Evolutionary conservation across 2,888 invertebrate genomes (phyloP).

Genomic region (Slavum lentiscoides): DNA sequence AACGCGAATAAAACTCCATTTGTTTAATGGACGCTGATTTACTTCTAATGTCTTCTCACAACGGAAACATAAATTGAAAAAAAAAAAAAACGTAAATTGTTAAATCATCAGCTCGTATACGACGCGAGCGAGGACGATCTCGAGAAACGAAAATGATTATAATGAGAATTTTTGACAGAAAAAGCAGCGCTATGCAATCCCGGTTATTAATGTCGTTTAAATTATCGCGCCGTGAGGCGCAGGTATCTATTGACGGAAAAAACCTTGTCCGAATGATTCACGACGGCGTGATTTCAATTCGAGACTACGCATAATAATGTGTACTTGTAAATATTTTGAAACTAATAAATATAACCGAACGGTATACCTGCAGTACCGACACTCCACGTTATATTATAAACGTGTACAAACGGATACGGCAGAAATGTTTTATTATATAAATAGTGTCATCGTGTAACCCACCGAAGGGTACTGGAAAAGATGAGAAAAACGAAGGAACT

Average conservation of each 20-base stretch:
- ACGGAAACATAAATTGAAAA: neutral
- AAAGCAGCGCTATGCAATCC: neutral
- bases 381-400: neutral
- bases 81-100: conserved; percentile 3
- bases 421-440: neutral
- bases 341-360: conserved; percentile 28
- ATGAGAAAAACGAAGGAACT: too few relatives aligned
- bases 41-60: conserved; percentile 14
- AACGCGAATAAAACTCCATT: conserved; percentile 15
- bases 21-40: conserved; percentile 36
- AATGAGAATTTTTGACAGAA: conserved; percentile 32
- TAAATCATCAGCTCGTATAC: neutral
- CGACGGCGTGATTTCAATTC: conserved; percentile 8
- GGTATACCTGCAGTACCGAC: neutral
- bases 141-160: conserved; percentile 26
- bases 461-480: too few relatives aligned
- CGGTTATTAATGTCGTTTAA: conserved; percentile 23
- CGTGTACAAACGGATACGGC: neutral
- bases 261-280: conserved; percentile 24
- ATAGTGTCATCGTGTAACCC: too few relatives aligned
- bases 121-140: neutral
- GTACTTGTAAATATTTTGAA: conserved; percentile 1
- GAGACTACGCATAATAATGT: too few relatives aligned
- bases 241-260: conserved; percentile 6
- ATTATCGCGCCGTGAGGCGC: neutral